Percentiles rank a stretch among this genome's conserved stretches.
These are phyloP conservation scores for Cossypha heuglini DNA, from an alignment of 2,797 vertebrate species.

Conservation along the genomic window DNA sequence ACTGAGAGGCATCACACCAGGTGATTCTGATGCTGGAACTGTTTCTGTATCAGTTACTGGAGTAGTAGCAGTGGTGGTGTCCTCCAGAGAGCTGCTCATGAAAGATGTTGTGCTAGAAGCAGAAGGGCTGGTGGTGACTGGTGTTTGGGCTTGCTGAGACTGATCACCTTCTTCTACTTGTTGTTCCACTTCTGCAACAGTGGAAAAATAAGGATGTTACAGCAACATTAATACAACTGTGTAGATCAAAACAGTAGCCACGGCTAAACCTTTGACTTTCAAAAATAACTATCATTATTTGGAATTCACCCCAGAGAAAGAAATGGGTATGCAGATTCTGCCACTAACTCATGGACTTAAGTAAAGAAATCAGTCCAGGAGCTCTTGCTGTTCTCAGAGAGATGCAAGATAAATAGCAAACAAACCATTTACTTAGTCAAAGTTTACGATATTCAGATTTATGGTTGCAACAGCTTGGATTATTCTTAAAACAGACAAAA, in stretches of 20 bases:
- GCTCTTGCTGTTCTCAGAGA: neutral
- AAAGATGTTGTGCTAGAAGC: conserved; percentile 98
- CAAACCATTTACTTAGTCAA: neutral
- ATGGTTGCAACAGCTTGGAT: neutral
- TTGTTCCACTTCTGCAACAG: conserved; percentile 77
- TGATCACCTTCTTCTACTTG: conserved; percentile 88
- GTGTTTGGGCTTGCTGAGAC: conserved; percentile 90
- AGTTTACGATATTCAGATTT: neutral
- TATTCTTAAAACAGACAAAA: neutral
- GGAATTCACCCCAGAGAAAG: neutral
- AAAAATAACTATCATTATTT: neutral
- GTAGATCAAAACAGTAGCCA: neutral
- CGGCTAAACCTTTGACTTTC: neutral
- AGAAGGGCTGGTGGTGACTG: conserved; percentile 95
- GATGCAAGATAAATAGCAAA: neutral
- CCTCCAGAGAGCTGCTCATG: conserved; percentile 98
- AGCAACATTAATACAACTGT: neutral
- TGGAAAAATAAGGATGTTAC: neutral
- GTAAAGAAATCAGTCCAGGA: neutral
- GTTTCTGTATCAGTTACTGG: conserved; percentile 97
- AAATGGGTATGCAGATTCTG: neutral
- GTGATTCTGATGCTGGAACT: conserved; percentile 91
- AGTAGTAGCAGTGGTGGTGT: conserved; percentile 97
- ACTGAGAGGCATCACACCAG: conserved; percentile 96
- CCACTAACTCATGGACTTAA: neutral